A percentile compares a stretch with the other conserved stretches of the same genome.
Conservation (phyloP, 2,888 invertebrate genomes). For the Tribolium freemani region DNA sequence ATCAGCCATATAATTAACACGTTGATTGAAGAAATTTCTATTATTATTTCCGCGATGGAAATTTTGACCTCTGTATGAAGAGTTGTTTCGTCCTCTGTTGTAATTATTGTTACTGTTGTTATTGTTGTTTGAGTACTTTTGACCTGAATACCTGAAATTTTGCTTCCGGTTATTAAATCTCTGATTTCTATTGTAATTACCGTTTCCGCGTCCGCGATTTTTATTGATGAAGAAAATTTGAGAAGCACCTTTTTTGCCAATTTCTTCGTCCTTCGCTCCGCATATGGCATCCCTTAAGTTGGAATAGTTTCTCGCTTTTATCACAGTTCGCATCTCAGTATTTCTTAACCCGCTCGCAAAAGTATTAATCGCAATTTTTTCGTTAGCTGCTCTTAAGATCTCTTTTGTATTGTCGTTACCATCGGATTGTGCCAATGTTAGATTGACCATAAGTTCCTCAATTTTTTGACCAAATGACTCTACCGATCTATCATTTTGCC, state of each 20-base stretch:
- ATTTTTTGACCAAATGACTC: conserved; percentile 42
- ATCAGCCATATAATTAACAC: background rate
- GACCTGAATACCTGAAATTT: background rate
- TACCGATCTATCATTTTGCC: conserved; percentile 40
- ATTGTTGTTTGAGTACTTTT: background rate
- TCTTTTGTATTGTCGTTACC: conserved; percentile 21
- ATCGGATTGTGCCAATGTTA: conserved; percentile 46
- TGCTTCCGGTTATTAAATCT: background rate
- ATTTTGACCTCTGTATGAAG: background rate
- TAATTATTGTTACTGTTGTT: conserved; percentile 1
- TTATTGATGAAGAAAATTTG: conserved; percentile 1
- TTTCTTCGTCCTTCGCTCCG: conserved; percentile 37
- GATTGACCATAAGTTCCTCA: conserved; percentile 39
- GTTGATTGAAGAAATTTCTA: background rate
- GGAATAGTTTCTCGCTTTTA: conserved; percentile 44
- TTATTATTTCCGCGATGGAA: conserved; percentile 11
- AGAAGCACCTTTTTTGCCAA: background rate
- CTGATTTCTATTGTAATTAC: background rate
- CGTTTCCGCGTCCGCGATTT: background rate
- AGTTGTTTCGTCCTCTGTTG: too few relatives aligned
- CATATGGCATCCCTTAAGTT: too few relatives aligned
- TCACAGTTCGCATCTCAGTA: conserved; percentile 37
- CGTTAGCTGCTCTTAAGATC: conserved; percentile 41
- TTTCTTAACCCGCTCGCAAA: conserved; percentile 47
- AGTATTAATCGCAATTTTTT: conserved; percentile 48